Percentiles rank a stretch among this genome's conserved stretches.
Conservation (phyloP, 2,888 invertebrate species). For the Cryptus viduatorius region DNA sequence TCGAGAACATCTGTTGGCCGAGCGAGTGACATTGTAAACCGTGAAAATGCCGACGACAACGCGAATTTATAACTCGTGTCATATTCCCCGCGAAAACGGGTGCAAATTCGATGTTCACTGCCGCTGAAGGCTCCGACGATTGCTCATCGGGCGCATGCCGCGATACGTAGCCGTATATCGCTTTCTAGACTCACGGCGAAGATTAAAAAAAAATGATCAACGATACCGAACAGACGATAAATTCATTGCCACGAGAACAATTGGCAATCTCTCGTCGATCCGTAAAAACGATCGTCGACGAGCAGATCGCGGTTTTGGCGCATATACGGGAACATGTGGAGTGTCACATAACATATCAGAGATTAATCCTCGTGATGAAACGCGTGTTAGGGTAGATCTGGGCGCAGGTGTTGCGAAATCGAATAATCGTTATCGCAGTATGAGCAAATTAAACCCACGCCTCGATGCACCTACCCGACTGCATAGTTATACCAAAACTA, state of each 20-base stretch:
- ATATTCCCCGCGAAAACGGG: background rate
- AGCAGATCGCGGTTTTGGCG: background rate
- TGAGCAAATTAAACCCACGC: constrained; percentile 33
- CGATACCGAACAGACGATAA: background rate
- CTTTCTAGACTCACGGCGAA: background rate
- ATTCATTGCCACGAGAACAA: constrained; percentile 4
- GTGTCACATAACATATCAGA: background rate
- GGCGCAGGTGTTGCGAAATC: constrained; percentile 44
- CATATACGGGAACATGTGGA: background rate
- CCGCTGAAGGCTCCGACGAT: background rate
- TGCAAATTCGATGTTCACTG: background rate
- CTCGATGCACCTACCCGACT: background rate
- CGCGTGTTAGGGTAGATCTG: background rate
- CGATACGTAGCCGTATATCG: constrained; percentile 5
- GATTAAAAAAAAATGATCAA: constrained; percentile 18
- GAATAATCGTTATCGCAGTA: constrained; percentile 48
- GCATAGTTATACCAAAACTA: constrained; percentile 1
- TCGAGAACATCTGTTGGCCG: background rate
- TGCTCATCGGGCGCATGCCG: constrained; percentile 1
- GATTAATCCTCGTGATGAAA: background rate
- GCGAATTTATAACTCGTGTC: background rate
- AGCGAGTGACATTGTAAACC: background rate
- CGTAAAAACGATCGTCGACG: background rate
- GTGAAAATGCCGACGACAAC: background rate
- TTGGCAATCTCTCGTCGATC: background rate